Conservation (phyloP, 2,888 invertebrate genomes). For the Graphium colonna region DNA sequence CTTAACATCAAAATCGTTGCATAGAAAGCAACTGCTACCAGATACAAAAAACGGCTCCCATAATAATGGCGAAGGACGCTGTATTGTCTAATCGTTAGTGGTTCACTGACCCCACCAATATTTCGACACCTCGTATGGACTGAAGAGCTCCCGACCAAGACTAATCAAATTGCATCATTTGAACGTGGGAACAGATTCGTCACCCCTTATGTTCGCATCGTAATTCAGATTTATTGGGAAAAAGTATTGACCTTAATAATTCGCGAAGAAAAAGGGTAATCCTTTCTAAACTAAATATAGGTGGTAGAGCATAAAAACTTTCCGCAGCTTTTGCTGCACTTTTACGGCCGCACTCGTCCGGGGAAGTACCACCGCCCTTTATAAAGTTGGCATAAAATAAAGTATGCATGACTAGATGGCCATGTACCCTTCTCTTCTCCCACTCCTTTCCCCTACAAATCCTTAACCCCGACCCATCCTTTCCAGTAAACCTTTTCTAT, state of each 20-base stretch:
- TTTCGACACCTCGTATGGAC: slow-evolving; percentile 2
- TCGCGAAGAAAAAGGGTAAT: background rate
- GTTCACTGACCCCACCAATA: slow-evolving; percentile 5
- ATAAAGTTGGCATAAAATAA: too few relatives aligned
- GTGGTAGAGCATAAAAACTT: too few relatives aligned
- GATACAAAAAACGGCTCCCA: background rate
- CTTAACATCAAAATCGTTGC: background rate
- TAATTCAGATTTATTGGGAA: background rate
- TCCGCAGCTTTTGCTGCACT: too few relatives aligned
- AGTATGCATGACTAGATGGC: too few relatives aligned
- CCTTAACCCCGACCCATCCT: too few relatives aligned
- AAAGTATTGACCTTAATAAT: background rate
- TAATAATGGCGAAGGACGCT: background rate
- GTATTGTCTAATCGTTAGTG: background rate
- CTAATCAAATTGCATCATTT: slow-evolving; percentile 11
- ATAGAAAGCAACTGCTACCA: background rate
- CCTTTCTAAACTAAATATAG: too few relatives aligned
- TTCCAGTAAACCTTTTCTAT: too few relatives aligned
- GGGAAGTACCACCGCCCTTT: too few relatives aligned
- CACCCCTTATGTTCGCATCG: background rate
- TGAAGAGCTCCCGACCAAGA: slow-evolving; percentile 1
- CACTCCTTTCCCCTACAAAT: too few relatives aligned
- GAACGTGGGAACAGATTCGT: slow-evolving; percentile 12
- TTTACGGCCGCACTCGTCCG: too few relatives aligned
- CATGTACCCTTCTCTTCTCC: too few relatives aligned